phyloP scores from a whole-genome alignment of 2,113 vertebrate species.

The Chionis minor region DNA sequence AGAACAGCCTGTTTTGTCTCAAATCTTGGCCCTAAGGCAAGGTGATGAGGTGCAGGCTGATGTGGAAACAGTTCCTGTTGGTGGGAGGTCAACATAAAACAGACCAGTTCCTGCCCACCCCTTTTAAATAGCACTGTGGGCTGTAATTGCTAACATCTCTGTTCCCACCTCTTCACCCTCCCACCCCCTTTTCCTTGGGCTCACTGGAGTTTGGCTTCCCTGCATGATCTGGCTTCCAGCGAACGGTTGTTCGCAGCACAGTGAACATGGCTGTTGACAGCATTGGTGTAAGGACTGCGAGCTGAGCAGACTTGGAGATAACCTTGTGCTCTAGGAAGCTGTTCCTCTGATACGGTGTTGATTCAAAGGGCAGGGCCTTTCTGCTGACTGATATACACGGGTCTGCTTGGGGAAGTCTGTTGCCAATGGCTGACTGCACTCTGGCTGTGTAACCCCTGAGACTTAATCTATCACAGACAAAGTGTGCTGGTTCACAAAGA shows the following conservation, averaged over 20 bases:
- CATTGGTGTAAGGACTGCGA: neutral
- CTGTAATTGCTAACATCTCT: neutral
- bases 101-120: neutral
- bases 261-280: neutral
- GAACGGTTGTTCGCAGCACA: neutral
- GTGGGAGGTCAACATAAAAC: neutral
- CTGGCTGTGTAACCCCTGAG: neutral
- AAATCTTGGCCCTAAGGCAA: neutral
- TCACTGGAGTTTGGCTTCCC: neutral
- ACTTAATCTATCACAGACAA: neutral
- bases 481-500: neutral
- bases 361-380: neutral
- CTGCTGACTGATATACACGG: neutral
- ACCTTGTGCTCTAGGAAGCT: neutral
- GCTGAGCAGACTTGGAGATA: neutral
- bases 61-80: neutral
- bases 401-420: neutral
- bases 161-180: neutral
- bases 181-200: neutral
- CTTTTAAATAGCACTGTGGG: neutral
- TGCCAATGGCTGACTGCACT: neutral
- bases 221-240: neutral
- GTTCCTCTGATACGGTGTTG: neutral
- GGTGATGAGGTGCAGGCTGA: neutral
- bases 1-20: neutral